These are phyloP conservation scores for Atta cephalotes DNA, from an alignment of 1,140 invertebrate genomes.

Conservation along the genomic window DNA sequence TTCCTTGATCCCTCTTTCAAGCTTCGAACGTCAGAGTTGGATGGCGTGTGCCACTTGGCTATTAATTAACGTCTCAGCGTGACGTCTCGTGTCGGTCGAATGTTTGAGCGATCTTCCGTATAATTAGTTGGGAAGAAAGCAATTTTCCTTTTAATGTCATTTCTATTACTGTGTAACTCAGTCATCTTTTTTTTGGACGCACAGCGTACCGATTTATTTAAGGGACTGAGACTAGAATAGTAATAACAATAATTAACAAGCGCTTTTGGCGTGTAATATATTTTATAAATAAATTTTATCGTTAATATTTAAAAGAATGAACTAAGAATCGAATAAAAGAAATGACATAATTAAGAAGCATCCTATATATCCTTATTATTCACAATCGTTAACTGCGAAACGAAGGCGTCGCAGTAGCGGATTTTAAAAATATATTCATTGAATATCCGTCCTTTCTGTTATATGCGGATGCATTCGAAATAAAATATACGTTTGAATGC, in stretches of 20 bases:
- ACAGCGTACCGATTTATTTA: slow-evolving; percentile 1
- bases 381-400: background rate
- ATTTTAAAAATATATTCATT: background rate
- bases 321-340: background rate
- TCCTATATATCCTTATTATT: background rate
- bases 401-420: background rate
- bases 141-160: slow-evolving; percentile 43
- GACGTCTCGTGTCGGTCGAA: slow-evolving; percentile 18
- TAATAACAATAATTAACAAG: background rate
- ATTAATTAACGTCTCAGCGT: slow-evolving; percentile 52
- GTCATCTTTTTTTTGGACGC: background rate
- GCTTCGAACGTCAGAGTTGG: slow-evolving; percentile 2
- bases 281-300: background rate
- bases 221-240: background rate
- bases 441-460: background rate
- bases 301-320: background rate
- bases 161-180: slow-evolving; percentile 23
- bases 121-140: slow-evolving; percentile 38
- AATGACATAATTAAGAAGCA: background rate
- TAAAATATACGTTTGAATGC: background rate
- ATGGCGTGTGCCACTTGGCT: background rate
- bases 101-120: slow-evolving; percentile 46
- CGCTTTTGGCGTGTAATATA: background rate
- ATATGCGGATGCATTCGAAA: background rate
- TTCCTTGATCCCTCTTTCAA: slow-evolving; percentile 16